These are phyloP conservation scores for Psammodynastes pulverulentus DNA, from an alignment of 2,113 vertebrate genomes.

Conservation along the genomic window DNA sequence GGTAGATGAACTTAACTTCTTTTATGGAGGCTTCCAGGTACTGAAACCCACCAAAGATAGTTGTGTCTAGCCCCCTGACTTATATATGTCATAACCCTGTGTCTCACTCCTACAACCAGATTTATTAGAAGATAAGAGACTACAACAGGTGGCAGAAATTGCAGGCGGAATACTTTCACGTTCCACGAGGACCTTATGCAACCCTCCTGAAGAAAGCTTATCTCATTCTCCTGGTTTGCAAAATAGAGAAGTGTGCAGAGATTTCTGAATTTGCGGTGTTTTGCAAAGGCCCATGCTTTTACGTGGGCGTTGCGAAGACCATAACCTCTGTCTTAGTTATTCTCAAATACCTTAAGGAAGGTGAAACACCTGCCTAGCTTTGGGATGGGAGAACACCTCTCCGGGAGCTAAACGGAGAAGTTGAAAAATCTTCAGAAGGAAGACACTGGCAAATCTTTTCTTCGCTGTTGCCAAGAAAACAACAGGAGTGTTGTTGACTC, in stretches of 20 bases:
- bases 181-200: too few species aligned
- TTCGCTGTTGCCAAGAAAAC: neutral
- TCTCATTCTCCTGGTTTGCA: too few species aligned
- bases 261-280: neutral
- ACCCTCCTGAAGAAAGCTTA: too few species aligned
- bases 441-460: neutral
- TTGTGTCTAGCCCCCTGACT: neutral
- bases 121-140: neutral
- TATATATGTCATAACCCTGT: too few species aligned
- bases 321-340: neutral
- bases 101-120: neutral
- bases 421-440: neutral
- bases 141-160: too few species aligned
- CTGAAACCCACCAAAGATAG: neutral
- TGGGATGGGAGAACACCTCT: too few species aligned
- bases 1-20: neutral
- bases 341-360: neutral
- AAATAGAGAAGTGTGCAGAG: neutral
- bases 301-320: neutral
- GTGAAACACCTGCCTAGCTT: too few species aligned
- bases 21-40: neutral
- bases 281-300: neutral
- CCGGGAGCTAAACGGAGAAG: neutral
- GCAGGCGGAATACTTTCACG: too few species aligned
- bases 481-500: neutral